Evolutionary conservation across 2,113 vertebrate genomes (phyloP).

Genomic region (Datnioides undecimradiatus): DNA sequence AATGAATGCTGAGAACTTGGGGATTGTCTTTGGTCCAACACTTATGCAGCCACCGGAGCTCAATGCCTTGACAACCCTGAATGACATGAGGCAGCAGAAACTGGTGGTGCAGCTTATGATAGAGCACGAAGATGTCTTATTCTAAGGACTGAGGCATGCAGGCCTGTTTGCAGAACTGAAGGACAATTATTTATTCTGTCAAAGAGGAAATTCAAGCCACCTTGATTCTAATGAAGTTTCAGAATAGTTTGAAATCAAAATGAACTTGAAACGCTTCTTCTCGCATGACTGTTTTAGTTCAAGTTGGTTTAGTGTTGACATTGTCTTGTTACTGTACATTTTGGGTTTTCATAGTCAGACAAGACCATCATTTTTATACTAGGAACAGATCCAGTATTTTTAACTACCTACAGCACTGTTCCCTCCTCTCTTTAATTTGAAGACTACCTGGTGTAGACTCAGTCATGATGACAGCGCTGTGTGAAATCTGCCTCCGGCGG

Average conservation of each 20-base stretch:
- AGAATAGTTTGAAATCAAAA: conserved; percentile 73
- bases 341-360: conserved; percentile 38
- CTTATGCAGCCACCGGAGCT: conserved; percentile 97
- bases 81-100: conserved; percentile 98
- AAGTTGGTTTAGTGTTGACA: conserved; percentile 72
- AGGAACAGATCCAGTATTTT: conserved; percentile 45
- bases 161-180: conserved; percentile 28
- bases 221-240: conserved; percentile 60
- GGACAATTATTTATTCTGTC: conserved; percentile 76
- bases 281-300: conserved; percentile 82
- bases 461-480: conserved; percentile 55
- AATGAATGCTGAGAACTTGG: conserved; percentile 97
- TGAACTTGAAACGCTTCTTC: conserved; percentile 83
- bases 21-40: conserved; percentile 97
- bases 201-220: conserved; percentile 73
- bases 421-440: conserved; percentile 44
- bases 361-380: conserved; percentile 55
- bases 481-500: conserved; percentile 40
- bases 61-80: conserved; percentile 93
- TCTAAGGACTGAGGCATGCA: conserved; percentile 80
- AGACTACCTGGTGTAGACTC: conserved; percentile 73
- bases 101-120: conserved; percentile 96
- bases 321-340: conserved; percentile 70
- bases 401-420: conserved; percentile 51
- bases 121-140: conserved; percentile 97